A percentile compares a stretch with the other conserved stretches of the same genome.
These are phyloP conservation scores for Chaitophorus viminalis DNA, from an alignment of 2,888 invertebrate genomes.

Conservation along the genomic window DNA sequence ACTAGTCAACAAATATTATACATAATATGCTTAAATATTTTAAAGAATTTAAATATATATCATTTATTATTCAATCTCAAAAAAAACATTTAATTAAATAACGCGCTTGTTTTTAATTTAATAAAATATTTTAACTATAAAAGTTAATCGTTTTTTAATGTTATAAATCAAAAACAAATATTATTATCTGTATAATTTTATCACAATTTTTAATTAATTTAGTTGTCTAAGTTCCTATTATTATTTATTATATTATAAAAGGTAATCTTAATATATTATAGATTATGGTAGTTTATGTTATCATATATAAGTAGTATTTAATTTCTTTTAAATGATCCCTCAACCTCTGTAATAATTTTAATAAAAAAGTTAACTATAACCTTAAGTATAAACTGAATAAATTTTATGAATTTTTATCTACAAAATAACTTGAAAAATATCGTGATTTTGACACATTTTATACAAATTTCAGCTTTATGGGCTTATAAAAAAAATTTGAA, in stretches of 20 bases:
- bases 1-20: slow-evolving; percentile 27
- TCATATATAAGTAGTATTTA: not conserved
- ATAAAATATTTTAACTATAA: not conserved
- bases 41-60: not conserved
- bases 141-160: not conserved
- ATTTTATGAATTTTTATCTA: too few relatives aligned
- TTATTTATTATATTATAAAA: not conserved
- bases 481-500: too few relatives aligned
- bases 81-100: not conserved
- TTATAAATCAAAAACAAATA: not conserved
- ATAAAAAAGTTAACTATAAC: not conserved
- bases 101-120: not conserved
- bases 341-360: not conserved
- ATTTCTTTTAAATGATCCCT: not conserved
- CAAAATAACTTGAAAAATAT: too few relatives aligned
- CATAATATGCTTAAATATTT: not conserved
- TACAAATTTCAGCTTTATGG: too few relatives aligned
- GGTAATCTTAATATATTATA: not conserved
- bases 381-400: too few relatives aligned
- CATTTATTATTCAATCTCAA: not conserved
- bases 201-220: not conserved
- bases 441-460: too few relatives aligned
- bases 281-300: not conserved
- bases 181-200: not conserved
- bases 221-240: not conserved